Conservation (phyloP, 53 echinoderm and acorn worm species). For the Hippasteria phrygiana region DNA sequence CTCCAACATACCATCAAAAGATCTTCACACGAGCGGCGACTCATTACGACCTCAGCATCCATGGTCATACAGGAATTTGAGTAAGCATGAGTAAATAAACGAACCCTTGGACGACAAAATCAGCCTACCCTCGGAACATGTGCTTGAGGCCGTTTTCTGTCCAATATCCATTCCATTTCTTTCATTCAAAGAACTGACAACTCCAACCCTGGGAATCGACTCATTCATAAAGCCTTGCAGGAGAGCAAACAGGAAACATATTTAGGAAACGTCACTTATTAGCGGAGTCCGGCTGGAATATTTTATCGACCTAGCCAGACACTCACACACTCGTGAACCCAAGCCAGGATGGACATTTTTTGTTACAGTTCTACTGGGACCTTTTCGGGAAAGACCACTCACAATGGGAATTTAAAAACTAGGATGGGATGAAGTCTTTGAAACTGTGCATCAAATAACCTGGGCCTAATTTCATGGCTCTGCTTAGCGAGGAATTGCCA, state of each 20-base stretch:
- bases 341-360: too few species aligned
- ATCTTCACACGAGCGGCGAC: background rate
- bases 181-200: background rate
- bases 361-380: too few species aligned
- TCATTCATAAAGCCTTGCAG: background rate
- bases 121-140: constrained; percentile 27
- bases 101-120: constrained; percentile 44
- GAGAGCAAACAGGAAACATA: background rate
- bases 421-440: too few species aligned
- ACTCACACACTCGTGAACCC: too few species aligned
- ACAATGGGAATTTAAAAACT: too few species aligned
- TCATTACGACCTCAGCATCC: constrained; percentile 14
- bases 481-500: too few species aligned
- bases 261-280: background rate
- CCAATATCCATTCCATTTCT: background rate
- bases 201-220: background rate
- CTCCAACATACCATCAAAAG: background rate
- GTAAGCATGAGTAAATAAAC: constrained; percentile 57
- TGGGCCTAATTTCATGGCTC: too few species aligned
- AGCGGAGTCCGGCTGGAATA: too few species aligned
- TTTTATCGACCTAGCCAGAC: too few species aligned
- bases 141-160: background rate
- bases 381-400: too few species aligned
- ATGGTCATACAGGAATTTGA: constrained; percentile 51
- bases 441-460: too few species aligned